Evolutionary conservation across 2,113 vertebrate genomes (phyloP).

Genomic region (Callospermophilus lateralis): DNA sequence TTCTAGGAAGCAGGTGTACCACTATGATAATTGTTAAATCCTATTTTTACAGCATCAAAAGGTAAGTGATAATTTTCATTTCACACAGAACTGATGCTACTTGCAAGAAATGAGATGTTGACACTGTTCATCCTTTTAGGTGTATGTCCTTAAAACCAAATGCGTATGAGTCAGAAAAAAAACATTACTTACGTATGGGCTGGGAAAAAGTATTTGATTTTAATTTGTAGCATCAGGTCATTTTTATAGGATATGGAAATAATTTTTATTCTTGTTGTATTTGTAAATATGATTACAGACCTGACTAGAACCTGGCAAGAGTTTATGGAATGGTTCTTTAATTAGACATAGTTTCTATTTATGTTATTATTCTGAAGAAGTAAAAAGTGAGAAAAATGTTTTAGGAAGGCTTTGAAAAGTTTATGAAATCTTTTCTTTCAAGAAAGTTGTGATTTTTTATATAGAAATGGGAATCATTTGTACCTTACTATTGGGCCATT

Average conservation of each 20-base stretch:
- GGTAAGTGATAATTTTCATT: constrained; percentile 88
- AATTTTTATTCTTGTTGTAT: background rate
- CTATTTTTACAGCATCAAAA: constrained; percentile 88
- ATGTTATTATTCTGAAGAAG: constrained; percentile 47
- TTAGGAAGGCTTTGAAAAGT: constrained; percentile 11
- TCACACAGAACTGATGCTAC: constrained; percentile 87
- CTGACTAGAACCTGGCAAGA: background rate
- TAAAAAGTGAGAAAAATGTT: constrained; percentile 19
- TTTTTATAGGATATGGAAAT: background rate
- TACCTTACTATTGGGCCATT: background rate
- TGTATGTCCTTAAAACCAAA: constrained; percentile 77
- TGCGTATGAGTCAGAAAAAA: constrained; percentile 53
- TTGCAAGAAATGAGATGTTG: constrained; percentile 78
- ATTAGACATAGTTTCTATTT: background rate
- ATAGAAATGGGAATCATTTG: background rate
- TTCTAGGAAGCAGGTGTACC: constrained; percentile 86
- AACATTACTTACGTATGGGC: background rate
- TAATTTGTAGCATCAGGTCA: background rate
- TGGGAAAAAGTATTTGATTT: background rate
- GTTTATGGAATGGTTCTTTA: background rate
- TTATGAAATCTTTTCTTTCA: background rate
- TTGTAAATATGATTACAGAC: background rate
- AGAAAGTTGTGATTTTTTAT: background rate
- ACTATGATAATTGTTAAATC: constrained; percentile 90
- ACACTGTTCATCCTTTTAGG: constrained; percentile 83